Base-by-base conservation (phyloP, 2,113 vertebrate genomes). In the Pangasianodon gigas region DNA sequence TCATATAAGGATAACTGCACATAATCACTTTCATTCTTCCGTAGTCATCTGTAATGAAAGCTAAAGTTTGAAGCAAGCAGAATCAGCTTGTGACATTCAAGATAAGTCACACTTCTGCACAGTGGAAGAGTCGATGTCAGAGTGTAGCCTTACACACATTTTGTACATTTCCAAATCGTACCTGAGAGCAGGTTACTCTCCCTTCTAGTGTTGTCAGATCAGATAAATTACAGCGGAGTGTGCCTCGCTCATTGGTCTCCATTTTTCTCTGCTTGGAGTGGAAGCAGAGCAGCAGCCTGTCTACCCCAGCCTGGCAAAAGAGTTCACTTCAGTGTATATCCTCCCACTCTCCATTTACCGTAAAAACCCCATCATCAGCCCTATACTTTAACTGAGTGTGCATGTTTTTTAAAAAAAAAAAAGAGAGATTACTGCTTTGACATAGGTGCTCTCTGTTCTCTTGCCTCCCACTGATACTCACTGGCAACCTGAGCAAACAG, bases 401-500 rank as follows among this genome's bases (percentile, higher is more conserved):
- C 32, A 19, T 37, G 79, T 94, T 46, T 69, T 37, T 37, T 37
- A 16, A 46, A 46, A 46, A 21, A 11, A 51, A 14, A 48, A 46
- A 26, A 79, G 11, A 80, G 13, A 51, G 46, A 80, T 90, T 87
- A 67, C n/a, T 88, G 71, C 48, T 58, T 82, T 94, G 95, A 91
- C 94, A 94, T 93, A 91, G 91, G 95, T 90, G 91, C 84, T 92
- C 92, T 94, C 95, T 32, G 89, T 94, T 81, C 87, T 92, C 91
- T 91, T 93, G 92, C 93, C 90, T 93, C 94, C 93, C 92, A 94
- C 95, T 88, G 96, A 96, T 96, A 89, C 92, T 95, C 94, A 90
- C 54, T 95, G 88, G 80, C 89, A 91, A 87, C 54, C 67, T 10
- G 69, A 71, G 85, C 90, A 89, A 87, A 87, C 80, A 86, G 56